phyloP scores from a whole-genome alignment of 2,888 invertebrate genomes.

The Acholoe squamosa region DNA sequence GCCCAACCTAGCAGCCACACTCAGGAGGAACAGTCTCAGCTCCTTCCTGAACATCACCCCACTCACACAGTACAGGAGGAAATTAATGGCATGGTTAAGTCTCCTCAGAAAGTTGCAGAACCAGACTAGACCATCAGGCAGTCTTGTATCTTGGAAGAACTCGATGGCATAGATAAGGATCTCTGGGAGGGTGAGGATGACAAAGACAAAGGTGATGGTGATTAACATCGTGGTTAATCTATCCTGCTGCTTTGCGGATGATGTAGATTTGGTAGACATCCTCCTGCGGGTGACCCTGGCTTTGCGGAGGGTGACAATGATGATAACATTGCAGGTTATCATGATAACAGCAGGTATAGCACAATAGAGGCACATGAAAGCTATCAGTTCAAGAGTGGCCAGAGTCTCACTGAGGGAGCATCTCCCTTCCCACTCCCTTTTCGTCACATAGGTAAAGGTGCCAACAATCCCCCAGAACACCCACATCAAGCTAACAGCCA shows the following conservation, averaged over 20 bases:
- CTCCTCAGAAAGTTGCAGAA: neutral
- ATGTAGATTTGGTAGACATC: neutral
- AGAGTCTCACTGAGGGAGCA: neutral
- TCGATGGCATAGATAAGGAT: neutral
- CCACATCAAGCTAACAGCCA: neutral
- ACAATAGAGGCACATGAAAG: constrained; percentile 3
- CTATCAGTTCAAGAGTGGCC: neutral
- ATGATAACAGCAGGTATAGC: neutral
- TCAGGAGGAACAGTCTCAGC: neutral
- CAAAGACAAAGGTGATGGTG: constrained; percentile 22
- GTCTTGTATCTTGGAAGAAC: neutral
- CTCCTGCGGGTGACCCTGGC: neutral
- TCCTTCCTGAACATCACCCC: neutral
- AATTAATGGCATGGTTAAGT: constrained; percentile 29
- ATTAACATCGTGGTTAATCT: neutral
- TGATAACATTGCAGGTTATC: neutral
- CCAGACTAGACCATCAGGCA: neutral
- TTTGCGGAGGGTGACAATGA: neutral
- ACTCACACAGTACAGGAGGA: constrained; percentile 36
- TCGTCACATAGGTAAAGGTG: neutral
- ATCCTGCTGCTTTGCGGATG: neutral
- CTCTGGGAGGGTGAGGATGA: constrained; percentile 22
- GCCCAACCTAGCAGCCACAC: neutral
- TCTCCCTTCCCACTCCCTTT: neutral
- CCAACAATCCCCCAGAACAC: neutral